These are phyloP conservation scores for Chorisops tibialis DNA, from an alignment of 2,888 invertebrate genomes.

Conservation along the genomic window DNA sequence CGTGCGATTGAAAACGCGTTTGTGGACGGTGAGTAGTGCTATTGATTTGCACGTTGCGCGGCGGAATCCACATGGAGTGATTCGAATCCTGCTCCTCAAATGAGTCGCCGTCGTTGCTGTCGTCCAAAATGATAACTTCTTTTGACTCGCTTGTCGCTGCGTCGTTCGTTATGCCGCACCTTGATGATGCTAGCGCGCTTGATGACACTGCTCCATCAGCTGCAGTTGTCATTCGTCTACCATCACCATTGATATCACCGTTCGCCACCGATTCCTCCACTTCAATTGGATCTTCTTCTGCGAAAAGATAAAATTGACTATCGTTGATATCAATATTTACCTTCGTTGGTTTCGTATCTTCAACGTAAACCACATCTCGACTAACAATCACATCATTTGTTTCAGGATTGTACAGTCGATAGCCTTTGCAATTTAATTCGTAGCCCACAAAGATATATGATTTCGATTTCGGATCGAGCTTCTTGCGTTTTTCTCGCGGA, in stretches of 20 bases:
- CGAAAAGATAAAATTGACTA: neutral
- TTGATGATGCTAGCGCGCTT: neutral
- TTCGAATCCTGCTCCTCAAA: neutral
- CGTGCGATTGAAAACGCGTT: conserved; percentile 1
- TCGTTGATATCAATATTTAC: conserved; percentile 9
- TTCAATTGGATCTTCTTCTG: conserved; percentile 2
- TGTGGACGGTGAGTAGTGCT: neutral
- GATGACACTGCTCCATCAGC: too few relatives aligned
- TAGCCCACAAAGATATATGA: conserved; percentile 33
- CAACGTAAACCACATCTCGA: conserved; percentile 12
- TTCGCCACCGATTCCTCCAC: neutral
- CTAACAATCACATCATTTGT: conserved; percentile 1
- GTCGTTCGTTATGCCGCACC: neutral
- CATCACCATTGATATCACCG: neutral
- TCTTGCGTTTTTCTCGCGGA: conserved; percentile 32
- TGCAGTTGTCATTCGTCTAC: neutral
- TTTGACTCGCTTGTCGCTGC: neutral
- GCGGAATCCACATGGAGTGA: conserved; percentile 4
- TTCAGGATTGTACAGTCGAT: conserved; percentile 16
- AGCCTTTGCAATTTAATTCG: conserved; percentile 28
- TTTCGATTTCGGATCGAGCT: too few relatives aligned
- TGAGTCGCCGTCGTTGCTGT: neutral
- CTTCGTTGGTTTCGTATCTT: neutral
- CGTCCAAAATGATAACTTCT: neutral
- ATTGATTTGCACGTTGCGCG: neutral